phyloP scores from a whole-genome alignment of 23 tunicate species.

The Halocynthia roretzi region DNA sequence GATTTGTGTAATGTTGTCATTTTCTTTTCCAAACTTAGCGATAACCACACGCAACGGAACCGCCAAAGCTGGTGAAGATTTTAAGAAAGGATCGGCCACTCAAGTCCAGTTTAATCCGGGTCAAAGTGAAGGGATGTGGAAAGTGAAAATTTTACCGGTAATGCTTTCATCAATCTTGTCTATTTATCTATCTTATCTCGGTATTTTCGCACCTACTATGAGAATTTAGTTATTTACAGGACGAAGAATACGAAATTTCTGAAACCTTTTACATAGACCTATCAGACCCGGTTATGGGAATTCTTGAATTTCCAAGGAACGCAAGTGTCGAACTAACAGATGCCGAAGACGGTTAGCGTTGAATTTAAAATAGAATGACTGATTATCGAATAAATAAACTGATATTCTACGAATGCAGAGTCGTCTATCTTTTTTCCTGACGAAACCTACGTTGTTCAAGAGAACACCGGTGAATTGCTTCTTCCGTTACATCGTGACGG shows the following conservation, averaged over 20 bases:
- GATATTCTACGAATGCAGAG: slow-evolving; percentile 22
- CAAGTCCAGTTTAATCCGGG: slow-evolving; percentile 99
- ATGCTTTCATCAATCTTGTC: not conserved
- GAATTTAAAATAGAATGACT: not conserved
- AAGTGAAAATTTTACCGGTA: slow-evolving; percentile 81
- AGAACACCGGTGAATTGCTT: slow-evolving; percentile 68
- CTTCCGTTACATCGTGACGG: slow-evolving; percentile 74
- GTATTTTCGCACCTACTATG: not conserved
- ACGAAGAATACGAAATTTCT: slow-evolving; percentile 74
- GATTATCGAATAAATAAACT: not conserved
- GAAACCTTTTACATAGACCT: slow-evolving; percentile 71
- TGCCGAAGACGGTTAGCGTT: slow-evolving; percentile 76
- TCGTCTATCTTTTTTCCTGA: slow-evolving; percentile 74
- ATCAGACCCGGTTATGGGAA: slow-evolving; percentile 96
- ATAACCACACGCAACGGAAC: slow-evolving; percentile 69
- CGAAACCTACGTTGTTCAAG: slow-evolving; percentile 29
- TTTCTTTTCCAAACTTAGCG: slow-evolving; percentile 14
- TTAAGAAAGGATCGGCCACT: slow-evolving; percentile 43
- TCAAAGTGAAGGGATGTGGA: slow-evolving; percentile 83
- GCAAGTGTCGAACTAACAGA: slow-evolving; percentile 69
- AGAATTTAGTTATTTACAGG: slow-evolving; percentile 27
- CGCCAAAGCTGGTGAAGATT: slow-evolving; percentile 78
- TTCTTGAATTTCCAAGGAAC: slow-evolving; percentile 65
- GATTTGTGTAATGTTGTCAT: too few relatives aligned
- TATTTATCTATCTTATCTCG: not conserved